These are phyloP conservation scores for Corvus moneduloides DNA, from an alignment of 2,113 vertebrate genomes.

Conservation along the genomic window DNA sequence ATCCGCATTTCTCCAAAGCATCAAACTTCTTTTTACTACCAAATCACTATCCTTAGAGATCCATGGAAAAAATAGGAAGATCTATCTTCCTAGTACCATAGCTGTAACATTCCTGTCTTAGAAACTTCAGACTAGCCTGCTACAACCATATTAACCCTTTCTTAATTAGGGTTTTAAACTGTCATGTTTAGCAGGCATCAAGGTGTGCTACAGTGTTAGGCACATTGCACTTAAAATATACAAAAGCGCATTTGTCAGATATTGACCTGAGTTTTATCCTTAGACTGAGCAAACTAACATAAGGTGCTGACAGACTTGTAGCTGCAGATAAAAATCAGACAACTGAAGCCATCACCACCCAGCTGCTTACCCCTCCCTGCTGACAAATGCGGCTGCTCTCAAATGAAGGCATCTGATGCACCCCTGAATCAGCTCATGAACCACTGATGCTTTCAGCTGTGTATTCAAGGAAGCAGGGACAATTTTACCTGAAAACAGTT, in stretches of 20 bases:
- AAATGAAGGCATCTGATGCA: conserved; percentile 10
- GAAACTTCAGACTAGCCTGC: background rate
- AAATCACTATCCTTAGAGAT: background rate
- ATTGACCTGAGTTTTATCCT: background rate
- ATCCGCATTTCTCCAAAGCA: background rate
- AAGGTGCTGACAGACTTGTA: background rate
- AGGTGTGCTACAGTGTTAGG: background rate
- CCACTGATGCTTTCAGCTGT: background rate
- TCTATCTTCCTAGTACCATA: background rate
- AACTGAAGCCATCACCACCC: background rate
- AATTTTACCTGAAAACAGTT: conserved; percentile 26
- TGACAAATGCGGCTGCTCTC: background rate
- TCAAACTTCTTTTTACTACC: background rate
- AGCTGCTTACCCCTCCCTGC: background rate
- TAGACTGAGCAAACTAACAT: background rate
- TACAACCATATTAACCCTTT: background rate
- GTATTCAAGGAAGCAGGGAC: background rate
- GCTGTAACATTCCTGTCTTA: background rate
- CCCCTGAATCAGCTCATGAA: conserved; percentile 24
- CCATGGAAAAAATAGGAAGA: background rate
- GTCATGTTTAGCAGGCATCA: background rate
- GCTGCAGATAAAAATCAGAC: conserved; percentile 29
- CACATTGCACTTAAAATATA: background rate
- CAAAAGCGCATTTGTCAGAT: background rate
- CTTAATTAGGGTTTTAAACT: background rate